A percentile compares a stretch with the other conserved stretches of the same genome.
Evolutionary conservation across 2,113 vertebrate genomes (phyloP).

Genomic region (Macaca mulatta): DNA sequence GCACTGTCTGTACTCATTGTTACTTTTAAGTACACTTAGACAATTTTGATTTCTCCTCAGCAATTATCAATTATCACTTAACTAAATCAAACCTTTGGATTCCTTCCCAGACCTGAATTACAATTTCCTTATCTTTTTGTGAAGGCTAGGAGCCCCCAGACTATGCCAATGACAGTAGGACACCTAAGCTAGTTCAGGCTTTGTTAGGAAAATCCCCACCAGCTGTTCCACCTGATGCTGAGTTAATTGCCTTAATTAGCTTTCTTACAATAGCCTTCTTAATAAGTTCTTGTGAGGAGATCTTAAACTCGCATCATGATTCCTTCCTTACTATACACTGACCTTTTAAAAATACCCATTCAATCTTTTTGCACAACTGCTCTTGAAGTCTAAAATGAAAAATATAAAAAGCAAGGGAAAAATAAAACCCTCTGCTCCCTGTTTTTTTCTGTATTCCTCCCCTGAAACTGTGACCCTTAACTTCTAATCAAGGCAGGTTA

Average conservation of each 20-base stretch:
- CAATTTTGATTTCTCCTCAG: constrained; percentile 51
- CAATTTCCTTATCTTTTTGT: constrained; percentile 51
- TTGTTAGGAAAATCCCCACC: constrained; percentile 61
- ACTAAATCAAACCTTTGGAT: constrained; percentile 67
- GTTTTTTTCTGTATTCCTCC: background rate
- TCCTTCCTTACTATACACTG: constrained; percentile 38
- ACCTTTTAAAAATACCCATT: constrained; percentile 47
- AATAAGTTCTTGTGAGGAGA: constrained; percentile 54
- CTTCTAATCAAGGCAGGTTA: constrained; percentile 67
- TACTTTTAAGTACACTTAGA: constrained; percentile 47
- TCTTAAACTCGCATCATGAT: background rate
- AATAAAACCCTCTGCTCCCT: background rate
- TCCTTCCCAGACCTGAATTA: constrained; percentile 60
- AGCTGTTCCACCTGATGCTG: constrained; percentile 66
- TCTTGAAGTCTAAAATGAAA: constrained; percentile 41
- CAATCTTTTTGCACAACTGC: constrained; percentile 13
- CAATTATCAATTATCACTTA: constrained; percentile 66
- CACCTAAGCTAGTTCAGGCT: constrained; percentile 21
- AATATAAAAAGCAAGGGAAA: background rate
- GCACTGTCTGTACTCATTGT: background rate
- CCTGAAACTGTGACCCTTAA: background rate
- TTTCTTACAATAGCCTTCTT: constrained; percentile 64
- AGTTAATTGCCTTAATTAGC: constrained; percentile 77
- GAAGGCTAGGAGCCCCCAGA: background rate
- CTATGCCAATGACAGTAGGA: constrained; percentile 23